Evolutionary conservation across 2,888 invertebrate genomes (phyloP).

Genomic region (Rhagium mordax): DNA sequence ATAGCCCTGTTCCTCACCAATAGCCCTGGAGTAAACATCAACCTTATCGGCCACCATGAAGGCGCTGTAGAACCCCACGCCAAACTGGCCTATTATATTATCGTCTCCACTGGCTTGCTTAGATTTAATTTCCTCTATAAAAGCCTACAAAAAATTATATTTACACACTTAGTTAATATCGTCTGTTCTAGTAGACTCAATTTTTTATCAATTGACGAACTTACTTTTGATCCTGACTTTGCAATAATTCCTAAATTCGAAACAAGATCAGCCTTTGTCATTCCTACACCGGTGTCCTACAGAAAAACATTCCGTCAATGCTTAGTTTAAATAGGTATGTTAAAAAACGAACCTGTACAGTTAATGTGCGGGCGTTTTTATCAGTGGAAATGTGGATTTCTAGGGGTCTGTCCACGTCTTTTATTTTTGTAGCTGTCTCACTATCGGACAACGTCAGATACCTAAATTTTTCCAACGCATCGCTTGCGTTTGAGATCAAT

Average conservation of each 20-base stretch:
- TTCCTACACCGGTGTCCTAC: conserved; percentile 94
- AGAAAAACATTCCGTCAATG: conserved; percentile 36
- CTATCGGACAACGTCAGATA: conserved; percentile 79
- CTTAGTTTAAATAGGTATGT: background rate
- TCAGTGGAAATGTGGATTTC: conserved; percentile 93
- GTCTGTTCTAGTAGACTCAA: no score
- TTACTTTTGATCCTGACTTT: conserved; percentile 92
- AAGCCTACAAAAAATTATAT: conserved; percentile 73
- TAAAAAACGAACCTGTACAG: conserved; percentile 80
- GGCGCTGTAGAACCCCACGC: conserved; percentile 97
- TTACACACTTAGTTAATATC: no score
- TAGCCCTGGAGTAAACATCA: conserved; percentile 90
- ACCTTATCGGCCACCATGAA: conserved; percentile 98
- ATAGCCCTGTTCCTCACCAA: conserved; percentile 79
- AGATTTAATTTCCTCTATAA: conserved; percentile 86
- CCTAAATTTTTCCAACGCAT: conserved; percentile 95
- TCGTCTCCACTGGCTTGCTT: conserved; percentile 75
- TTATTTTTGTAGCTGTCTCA: conserved; percentile 69
- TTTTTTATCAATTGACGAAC: no score
- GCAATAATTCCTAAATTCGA: conserved; percentile 96
- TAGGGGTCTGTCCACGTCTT: conserved; percentile 77
- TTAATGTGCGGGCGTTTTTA: conserved; percentile 87
- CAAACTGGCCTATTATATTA: conserved; percentile 96
- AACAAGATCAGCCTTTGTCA: conserved; percentile 93
- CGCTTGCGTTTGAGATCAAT: conserved; percentile 96